Evolutionary conservation across 92 coral and sea anemone genomes (phyloP).

Genomic region (Epizoanthus rinbou): DNA sequence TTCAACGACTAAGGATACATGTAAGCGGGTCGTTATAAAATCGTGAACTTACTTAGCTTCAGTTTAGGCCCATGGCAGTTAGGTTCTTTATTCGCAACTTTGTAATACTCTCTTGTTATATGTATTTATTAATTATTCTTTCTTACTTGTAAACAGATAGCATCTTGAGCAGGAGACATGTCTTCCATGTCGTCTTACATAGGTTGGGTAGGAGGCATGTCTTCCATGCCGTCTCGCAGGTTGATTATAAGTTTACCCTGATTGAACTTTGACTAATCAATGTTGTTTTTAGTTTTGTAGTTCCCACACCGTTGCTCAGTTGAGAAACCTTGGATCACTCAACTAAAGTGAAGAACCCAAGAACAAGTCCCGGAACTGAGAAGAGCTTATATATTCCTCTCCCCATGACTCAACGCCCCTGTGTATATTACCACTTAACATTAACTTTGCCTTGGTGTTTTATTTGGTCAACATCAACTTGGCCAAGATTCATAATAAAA

Average conservation of each 20-base stretch:
- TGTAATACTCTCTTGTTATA: conserved; percentile 1
- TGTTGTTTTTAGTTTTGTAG: background rate
- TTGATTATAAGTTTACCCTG: background rate
- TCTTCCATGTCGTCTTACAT: no score
- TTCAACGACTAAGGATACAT: no score
- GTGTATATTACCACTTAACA: background rate
- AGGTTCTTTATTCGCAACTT: background rate
- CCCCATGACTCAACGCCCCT: conserved; percentile 14
- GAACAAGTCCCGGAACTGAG: background rate
- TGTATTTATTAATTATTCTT: background rate
- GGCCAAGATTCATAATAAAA: conserved; percentile 1
- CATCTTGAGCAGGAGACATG: no score
- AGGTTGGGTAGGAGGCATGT: no score
- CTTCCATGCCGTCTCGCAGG: conserved; percentile 3
- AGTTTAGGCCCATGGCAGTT: background rate
- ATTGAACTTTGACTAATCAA: background rate
- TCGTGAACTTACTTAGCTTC: conserved; percentile 1
- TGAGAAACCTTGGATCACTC: conserved; percentile 1
- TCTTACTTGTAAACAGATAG: background rate
- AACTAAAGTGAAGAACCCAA: background rate
- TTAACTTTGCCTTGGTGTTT: background rate
- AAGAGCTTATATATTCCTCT: conserved; percentile 3
- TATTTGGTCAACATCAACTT: conserved; percentile 9
- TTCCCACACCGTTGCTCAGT: background rate
- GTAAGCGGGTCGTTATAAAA: no score